These are phyloP conservation scores for Lampris megalopsis DNA, from an alignment of 2,113 vertebrate genomes.

Conservation along the genomic window DNA sequence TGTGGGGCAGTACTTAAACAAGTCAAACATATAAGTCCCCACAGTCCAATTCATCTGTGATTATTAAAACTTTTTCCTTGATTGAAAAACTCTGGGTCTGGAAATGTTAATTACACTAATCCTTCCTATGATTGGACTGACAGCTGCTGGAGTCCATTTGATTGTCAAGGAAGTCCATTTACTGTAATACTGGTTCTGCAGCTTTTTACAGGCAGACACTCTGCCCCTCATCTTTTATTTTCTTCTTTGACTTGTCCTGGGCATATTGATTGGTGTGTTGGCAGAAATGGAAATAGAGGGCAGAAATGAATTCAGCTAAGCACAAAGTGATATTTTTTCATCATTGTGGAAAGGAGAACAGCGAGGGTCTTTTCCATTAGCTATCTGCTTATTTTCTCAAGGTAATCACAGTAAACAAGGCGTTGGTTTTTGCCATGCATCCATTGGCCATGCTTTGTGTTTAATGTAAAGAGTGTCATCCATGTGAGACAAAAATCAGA, in stretches of 20 bases:
- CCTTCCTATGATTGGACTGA: constrained; percentile 54
- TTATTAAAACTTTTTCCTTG: constrained; percentile 66
- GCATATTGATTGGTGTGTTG: constrained; percentile 32
- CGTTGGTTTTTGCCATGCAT: no score
- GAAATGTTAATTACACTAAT: constrained; percentile 71
- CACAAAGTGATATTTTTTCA: constrained; percentile 4
- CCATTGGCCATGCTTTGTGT: no score
- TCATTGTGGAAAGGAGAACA: constrained; percentile 1
- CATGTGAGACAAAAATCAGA: no score
- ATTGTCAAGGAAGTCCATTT: constrained; percentile 44
- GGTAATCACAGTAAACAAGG: neutral
- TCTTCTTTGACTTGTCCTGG: constrained; percentile 18
- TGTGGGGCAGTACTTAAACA: constrained; percentile 30
- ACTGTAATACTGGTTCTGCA: constrained; percentile 15
- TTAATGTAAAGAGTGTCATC: no score
- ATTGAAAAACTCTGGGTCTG: constrained; percentile 62
- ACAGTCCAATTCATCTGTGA: constrained; percentile 48
- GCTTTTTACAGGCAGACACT: constrained; percentile 23
- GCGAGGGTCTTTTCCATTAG: constrained; percentile 3
- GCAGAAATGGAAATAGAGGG: neutral
- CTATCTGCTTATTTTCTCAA: neutral
- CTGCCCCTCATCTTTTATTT: constrained; percentile 18
- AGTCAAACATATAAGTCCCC: constrained; percentile 28
- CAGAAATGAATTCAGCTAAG: constrained; percentile 14
- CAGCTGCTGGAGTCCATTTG: constrained; percentile 48